phyloP scores from a whole-genome alignment of 2,888 invertebrate species.

The Venustoraphidia nigricollis region DNA sequence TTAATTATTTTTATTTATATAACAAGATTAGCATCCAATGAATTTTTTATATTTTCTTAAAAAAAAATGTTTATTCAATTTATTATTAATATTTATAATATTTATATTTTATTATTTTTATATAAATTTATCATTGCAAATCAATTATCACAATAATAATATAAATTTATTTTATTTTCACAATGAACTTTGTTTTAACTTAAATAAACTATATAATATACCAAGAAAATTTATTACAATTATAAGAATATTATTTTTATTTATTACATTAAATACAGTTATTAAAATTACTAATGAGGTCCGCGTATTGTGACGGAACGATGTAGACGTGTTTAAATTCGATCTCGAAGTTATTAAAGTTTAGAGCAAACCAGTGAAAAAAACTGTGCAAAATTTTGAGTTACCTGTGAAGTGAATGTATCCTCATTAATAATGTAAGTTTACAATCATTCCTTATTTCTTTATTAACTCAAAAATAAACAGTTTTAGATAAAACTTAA shows the following conservation, averaged over 20 bases:
- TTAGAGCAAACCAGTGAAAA: too few relatives aligned
- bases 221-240: constrained; percentile 33
- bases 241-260: constrained; percentile 40
- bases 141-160: constrained; percentile 23
- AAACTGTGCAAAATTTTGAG: too few relatives aligned
- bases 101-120: constrained; percentile 17
- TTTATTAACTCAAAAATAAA: too few relatives aligned
- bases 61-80: constrained; percentile 19
- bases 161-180: constrained; percentile 6
- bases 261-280: constrained; percentile 38
- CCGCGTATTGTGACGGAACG: too few relatives aligned
- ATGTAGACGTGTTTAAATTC: too few relatives aligned
- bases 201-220: constrained; percentile 37
- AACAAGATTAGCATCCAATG: constrained; percentile 43
- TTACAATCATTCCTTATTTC: too few relatives aligned
- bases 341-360: too few relatives aligned
- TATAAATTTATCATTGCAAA: constrained; percentile 18
- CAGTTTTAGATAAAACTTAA: too few relatives aligned
- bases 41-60: constrained; percentile 32
- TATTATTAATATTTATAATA: constrained; percentile 16
- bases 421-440: too few relatives aligned
- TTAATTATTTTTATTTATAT: constrained; percentile 50
- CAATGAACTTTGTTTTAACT: constrained; percentile 26
- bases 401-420: too few relatives aligned
- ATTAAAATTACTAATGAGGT: constrained; percentile 44